Base-by-base conservation (phyloP, 2,888 invertebrate genomes). In the Hymenopus coronatus region DNA sequence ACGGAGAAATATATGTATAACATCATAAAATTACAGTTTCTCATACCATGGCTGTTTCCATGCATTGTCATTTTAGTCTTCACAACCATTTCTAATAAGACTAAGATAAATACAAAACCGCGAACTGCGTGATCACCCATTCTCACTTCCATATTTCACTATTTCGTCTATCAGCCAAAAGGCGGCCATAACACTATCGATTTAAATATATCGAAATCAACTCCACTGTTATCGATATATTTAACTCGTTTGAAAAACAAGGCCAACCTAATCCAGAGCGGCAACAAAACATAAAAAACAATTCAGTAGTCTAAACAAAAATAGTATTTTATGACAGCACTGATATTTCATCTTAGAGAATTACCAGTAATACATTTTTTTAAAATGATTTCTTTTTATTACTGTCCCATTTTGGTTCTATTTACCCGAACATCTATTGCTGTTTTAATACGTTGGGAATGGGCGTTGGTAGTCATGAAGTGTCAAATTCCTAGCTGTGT, bases 11-110 rank as follows among this genome's bases (percentile, higher is more conserved):
- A 88, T 27, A 88, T 70, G 1, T 70, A 70, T 70, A 70, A 28
- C 28, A 82, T 82, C 28, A 54, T 84, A 81, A 83, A 28, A 28
- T 85, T 81, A 89, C 89, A 89, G 81, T 9, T 86, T 94, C 93
- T 90, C 93, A 95, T 95, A 96, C 96, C 96, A 95, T 96, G 96
- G 94, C 95, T 96, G 93, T 95, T 96, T 94, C 96, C 96, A 94
- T 96, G 96, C 92, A 95, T 95, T 93, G 96, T 95, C 93, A 96
- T 94, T 93, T 95, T 95, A 91, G 95, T 96, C 93, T 96, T 95
- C 92, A 95, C 94, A 91, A 96, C 95, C 93, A 95, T 94, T 94
- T 96, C 95, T 93, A 96, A 93, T 93, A 96, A 94, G 92, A 95
- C 95, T 93, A 96, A 94, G 93, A 95, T 93, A 94, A 96, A 94